Evolutionary conservation across 2,113 vertebrate species (phyloP).

Genomic region (Gambusia holbrooki): DNA sequence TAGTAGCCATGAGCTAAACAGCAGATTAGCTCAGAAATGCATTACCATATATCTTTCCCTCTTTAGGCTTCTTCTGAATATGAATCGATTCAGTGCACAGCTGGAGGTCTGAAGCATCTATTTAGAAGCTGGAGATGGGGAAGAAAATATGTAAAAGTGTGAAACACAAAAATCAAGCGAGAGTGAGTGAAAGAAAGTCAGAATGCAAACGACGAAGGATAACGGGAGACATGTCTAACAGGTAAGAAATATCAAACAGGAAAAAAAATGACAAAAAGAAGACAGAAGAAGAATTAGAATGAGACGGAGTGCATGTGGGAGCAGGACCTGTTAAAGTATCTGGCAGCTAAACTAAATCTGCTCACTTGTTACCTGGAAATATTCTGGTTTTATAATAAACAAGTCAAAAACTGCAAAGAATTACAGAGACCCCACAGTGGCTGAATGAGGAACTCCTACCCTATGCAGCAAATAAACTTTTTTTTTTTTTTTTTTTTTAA

Average conservation of each 20-base stretch:
- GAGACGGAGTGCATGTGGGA: not conserved
- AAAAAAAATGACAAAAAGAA: not conserved
- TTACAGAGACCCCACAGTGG: not conserved
- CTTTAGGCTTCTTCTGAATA: conserved; percentile 42
- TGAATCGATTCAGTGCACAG: conserved; percentile 47
- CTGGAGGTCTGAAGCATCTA: conserved; percentile 49
- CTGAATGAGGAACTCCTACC: not conserved
- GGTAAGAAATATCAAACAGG: not conserved
- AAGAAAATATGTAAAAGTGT: conserved; percentile 20
- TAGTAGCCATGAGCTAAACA: conserved; percentile 51
- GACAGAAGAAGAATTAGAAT: conserved; percentile 11
- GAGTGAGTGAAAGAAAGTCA: conserved; percentile 16
- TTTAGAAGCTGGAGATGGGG: conserved; percentile 21
- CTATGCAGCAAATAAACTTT: not conserved
- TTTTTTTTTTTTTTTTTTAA: not conserved
- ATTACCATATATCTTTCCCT: conserved; percentile 43
- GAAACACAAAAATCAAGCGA: conserved; percentile 5
- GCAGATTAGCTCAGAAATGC: conserved; percentile 60
- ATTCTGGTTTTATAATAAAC: not conserved
- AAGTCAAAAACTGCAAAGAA: not conserved
- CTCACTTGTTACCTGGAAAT: not conserved
- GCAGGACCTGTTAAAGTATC: conserved; percentile 1
- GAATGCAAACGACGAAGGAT: conserved; percentile 1
- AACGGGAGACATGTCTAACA: conserved; percentile 3
- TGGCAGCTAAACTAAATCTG: not conserved